Evolutionary conservation across 2,113 vertebrate species (phyloP).

Genomic region (Carassius auratus): DNA sequence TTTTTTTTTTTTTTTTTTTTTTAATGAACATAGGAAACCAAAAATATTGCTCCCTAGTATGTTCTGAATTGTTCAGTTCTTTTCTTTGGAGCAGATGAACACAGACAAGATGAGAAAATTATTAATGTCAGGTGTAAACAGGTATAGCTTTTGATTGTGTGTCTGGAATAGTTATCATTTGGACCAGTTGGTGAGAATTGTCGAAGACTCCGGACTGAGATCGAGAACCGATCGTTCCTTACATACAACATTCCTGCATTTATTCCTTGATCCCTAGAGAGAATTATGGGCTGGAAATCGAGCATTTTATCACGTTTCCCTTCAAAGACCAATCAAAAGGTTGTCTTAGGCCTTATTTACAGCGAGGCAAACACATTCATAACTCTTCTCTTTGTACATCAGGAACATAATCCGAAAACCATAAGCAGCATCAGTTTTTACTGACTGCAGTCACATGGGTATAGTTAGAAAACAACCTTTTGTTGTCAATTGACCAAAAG

Average conservation of each 20-base stretch:
- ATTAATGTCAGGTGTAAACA: neutral
- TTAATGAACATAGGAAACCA: neutral
- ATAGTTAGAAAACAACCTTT: neutral
- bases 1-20: neutral
- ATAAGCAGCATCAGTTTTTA: neutral
- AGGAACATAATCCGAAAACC: neutral
- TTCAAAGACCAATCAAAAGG: conserved; percentile 9
- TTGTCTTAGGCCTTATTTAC: neutral
- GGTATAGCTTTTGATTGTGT: neutral
- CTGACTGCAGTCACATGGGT: neutral
- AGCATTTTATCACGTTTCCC: conserved; percentile 37
- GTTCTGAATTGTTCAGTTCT: neutral
- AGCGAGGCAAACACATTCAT: conserved; percentile 1
- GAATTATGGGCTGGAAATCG: neutral
- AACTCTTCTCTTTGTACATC: conserved; percentile 9
- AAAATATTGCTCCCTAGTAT: neutral
- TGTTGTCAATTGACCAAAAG: neutral
- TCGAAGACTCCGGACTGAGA: neutral
- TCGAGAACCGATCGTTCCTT: neutral
- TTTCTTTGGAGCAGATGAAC: neutral
- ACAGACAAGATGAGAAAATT: neutral
- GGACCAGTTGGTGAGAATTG: neutral
- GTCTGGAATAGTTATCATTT: neutral
- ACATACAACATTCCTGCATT: conserved; percentile 1
- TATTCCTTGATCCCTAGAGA: neutral